Evolutionary conservation across 2,888 invertebrate genomes (phyloP).

Genomic region (Priocnemis perturbator): DNA sequence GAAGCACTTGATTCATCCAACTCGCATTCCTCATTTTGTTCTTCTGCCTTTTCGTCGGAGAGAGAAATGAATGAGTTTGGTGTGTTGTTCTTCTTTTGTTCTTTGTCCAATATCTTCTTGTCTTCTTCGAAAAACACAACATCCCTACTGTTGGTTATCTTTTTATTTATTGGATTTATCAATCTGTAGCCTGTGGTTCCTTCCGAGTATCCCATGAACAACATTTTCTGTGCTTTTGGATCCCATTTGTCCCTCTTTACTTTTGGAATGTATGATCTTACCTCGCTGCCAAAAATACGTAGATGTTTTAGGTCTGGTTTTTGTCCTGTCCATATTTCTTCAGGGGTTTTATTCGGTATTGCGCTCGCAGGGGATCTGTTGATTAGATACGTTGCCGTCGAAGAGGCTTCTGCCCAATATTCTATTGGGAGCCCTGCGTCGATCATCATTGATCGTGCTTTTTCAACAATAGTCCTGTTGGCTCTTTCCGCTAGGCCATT

Average conservation of each 20-base stretch:
- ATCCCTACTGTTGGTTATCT: background rate
- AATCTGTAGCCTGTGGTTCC: slow-evolving; percentile 15
- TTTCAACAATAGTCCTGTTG: slow-evolving; percentile 59
- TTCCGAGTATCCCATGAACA: background rate
- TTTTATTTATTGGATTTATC: background rate
- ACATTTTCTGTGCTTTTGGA: slow-evolving; percentile 11
- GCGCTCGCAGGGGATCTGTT: slow-evolving; percentile 27
- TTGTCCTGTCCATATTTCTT: slow-evolving; percentile 34
- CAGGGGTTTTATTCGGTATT: slow-evolving; percentile 21
- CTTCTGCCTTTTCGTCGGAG: background rate
- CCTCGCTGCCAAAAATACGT: slow-evolving; percentile 34
- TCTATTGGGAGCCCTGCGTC: slow-evolving; percentile 50
- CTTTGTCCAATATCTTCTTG: no score
- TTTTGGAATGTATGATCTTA: slow-evolving; percentile 12
- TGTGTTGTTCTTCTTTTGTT: no score
- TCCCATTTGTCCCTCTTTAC: slow-evolving; percentile 11
- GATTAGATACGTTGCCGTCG: slow-evolving; percentile 24
- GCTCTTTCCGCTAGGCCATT: slow-evolving; percentile 61
- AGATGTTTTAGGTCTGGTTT: slow-evolving; percentile 47
- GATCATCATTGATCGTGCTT: slow-evolving; percentile 8
- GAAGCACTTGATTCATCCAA: no score
- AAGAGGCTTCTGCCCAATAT: no score
- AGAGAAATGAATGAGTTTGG: no score
- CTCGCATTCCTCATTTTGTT: background rate
- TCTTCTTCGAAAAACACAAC: slow-evolving; percentile 8